phyloP scores from a whole-genome alignment of 35 echinoderm and acorn worm species.

The Eucidaris tribuloides region DNA sequence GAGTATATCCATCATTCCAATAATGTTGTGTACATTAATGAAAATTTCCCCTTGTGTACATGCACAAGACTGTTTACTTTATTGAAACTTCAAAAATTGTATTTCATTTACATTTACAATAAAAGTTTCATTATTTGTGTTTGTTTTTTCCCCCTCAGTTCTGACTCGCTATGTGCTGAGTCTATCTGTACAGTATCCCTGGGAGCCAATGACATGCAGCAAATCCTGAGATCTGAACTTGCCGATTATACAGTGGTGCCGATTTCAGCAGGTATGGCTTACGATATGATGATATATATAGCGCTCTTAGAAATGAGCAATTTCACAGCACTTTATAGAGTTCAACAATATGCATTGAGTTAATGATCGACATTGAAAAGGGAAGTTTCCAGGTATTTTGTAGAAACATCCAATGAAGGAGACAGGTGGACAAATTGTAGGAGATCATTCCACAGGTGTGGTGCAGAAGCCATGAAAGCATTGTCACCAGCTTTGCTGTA shows the following conservation, averaged over 20 bases:
- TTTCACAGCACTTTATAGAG: too few species aligned
- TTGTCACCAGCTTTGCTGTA: too few species aligned
- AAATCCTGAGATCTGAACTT: background rate
- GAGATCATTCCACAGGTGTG: too few species aligned
- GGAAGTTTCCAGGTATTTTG: too few species aligned
- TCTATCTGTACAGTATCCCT: slow-evolving; percentile 38
- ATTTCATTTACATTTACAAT: background rate
- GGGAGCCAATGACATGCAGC: background rate
- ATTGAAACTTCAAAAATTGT: background rate
- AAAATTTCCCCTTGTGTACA: background rate
- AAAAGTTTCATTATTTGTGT: background rate
- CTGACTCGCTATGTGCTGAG: slow-evolving; percentile 31
- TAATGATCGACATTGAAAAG: too few species aligned
- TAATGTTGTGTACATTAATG: background rate
- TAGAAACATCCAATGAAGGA: too few species aligned
- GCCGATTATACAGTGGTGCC: slow-evolving; percentile 5
- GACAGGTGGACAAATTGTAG: too few species aligned
- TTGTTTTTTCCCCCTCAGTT: background rate
- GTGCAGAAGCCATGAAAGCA: too few species aligned
- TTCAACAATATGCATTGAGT: too few species aligned
- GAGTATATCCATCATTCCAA: background rate
- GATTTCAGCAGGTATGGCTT: too few species aligned
- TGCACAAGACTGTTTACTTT: background rate
- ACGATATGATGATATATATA: too few species aligned
- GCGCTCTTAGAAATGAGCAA: too few species aligned